Conservation (phyloP, 1,140 invertebrate species). For the Choristoneura fumiferana region DNA sequence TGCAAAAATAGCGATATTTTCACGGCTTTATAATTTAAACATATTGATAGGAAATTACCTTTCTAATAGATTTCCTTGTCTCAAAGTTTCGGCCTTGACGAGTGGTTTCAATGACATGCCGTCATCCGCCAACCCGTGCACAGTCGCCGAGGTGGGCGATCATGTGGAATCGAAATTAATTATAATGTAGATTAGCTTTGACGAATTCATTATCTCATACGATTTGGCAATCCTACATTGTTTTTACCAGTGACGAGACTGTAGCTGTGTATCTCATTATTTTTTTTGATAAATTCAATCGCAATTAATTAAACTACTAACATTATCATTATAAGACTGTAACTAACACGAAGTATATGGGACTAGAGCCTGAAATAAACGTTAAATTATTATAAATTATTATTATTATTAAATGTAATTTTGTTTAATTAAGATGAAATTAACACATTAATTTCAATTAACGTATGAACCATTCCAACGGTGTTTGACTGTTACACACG, state of each 20-base stretch:
- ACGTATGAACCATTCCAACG: not conserved
- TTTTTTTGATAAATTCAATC: no score
- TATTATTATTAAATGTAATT: not conserved
- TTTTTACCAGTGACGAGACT: not conserved
- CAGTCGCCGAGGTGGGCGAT: not conserved
- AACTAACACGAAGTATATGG: no score
- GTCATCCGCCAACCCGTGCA: not conserved
- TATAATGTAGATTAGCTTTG: not conserved
- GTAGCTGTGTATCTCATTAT: no score
- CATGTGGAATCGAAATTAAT: conserved; percentile 1
- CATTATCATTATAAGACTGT: no score
- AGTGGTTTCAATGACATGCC: not conserved
- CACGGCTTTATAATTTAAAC: no score
- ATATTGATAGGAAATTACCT: no score
- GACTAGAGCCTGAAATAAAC: no score
- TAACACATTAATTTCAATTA: not conserved
- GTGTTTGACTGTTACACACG: conserved; percentile 13
- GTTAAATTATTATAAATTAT: no score
- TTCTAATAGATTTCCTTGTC: no score
- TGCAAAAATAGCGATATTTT: no score
- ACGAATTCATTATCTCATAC: not conserved
- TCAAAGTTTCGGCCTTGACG: no score
- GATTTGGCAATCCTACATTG: conserved; percentile 11
- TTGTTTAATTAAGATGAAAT: not conserved
- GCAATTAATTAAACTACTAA: no score